Percentiles rank a stretch among this genome's conserved stretches.
phyloP scores from a whole-genome alignment of 2,113 vertebrate species.

The Carlito syrichta region DNA sequence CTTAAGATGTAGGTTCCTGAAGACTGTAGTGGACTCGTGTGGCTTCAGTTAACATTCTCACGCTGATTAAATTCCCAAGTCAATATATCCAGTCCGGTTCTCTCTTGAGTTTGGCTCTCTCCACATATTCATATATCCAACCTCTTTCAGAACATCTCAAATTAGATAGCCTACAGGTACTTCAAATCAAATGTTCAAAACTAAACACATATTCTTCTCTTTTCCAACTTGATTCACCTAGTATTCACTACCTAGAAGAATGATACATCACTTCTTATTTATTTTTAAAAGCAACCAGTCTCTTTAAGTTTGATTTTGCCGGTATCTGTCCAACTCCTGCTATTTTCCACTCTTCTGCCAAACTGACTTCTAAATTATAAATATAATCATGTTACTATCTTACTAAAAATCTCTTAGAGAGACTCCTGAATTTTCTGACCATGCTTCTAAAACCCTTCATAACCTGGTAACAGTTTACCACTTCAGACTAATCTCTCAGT shows the following conservation, averaged over 20 bases:
- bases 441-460: not conserved
- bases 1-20: not conserved
- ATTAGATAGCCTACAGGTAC: not conserved
- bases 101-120: not conserved
- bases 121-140: not conserved
- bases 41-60: not conserved
- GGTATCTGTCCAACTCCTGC: not conserved
- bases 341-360: not conserved
- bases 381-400: not conserved
- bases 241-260: not conserved
- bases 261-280: not conserved
- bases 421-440: not conserved
- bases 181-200: not conserved
- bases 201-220: not conserved
- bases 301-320: not conserved
- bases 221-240: not conserved
- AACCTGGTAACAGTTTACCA: not conserved
- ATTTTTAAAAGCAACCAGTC: not conserved
- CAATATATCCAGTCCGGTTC: not conserved
- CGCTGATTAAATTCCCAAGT: not conserved
- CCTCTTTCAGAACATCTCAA: not conserved
- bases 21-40: not conserved
- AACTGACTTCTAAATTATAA: not conserved
- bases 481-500: not conserved
- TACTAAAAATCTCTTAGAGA: conserved; percentile 13